Evolutionary conservation across 1,140 invertebrate species (phyloP).

Genomic region (Lutraria rhynchaena): DNA sequence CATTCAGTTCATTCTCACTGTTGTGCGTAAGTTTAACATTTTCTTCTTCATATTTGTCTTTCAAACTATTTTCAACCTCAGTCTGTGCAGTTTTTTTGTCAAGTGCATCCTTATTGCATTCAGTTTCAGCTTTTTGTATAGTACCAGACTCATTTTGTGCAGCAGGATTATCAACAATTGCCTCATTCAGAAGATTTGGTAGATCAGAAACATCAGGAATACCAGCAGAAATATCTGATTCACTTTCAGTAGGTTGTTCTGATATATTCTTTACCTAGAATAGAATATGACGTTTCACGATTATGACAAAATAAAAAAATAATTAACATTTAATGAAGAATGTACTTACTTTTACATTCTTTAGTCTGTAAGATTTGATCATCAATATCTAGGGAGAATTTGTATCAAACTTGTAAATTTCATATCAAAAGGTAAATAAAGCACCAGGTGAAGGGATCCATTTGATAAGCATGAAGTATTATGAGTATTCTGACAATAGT

Average conservation of each 20-base stretch:
- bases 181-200: background rate
- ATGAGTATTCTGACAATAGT: no score
- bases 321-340: no score
- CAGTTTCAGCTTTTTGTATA: background rate
- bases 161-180: background rate
- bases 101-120: background rate
- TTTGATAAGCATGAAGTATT: no score
- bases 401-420: no score
- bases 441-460: no score
- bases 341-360: no score
- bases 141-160: background rate
- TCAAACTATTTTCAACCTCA: background rate
- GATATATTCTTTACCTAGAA: constrained; percentile 30
- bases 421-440: no score
- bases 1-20: background rate
- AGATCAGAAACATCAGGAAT: constrained; percentile 41
- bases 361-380: no score
- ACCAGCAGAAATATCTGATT: constrained; percentile 16
- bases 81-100: background rate
- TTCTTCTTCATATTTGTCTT: background rate
- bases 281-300: background rate
- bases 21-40: background rate
- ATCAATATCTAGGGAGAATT: no score
- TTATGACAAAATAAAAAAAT: no score
- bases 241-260: background rate